phyloP scores from a whole-genome alignment of 2,113 vertebrate genomes.

The Marmota flaviventris region DNA sequence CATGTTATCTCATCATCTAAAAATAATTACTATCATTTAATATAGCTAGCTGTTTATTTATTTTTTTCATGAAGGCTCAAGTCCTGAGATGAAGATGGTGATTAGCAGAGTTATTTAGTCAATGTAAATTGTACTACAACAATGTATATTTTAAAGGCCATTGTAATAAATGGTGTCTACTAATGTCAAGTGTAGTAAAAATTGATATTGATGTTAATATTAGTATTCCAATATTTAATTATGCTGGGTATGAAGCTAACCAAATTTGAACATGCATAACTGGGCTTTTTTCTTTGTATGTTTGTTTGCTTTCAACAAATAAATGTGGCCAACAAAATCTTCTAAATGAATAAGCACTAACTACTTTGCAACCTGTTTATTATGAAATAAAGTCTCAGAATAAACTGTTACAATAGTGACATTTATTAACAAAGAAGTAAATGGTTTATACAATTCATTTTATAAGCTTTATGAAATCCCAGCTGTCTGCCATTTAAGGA shows the following conservation, averaged over 20 bases:
- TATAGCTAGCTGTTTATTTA: neutral
- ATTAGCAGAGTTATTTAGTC: slow-evolving; percentile 20
- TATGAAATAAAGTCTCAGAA: slow-evolving; percentile 40
- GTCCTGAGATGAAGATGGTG: slow-evolving; percentile 17
- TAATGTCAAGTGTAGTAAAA: slow-evolving; percentile 15
- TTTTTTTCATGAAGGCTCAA: neutral
- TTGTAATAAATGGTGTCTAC: neutral
- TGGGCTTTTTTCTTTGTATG: neutral
- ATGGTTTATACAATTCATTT: neutral
- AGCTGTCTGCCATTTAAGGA: slow-evolving; percentile 21
- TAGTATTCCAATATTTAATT: slow-evolving; percentile 8
- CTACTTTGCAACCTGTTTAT: slow-evolving; percentile 47
- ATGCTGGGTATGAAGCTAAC: neutral
- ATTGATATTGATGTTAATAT: neutral
- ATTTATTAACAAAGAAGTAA: slow-evolving; percentile 38
- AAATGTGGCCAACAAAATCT: slow-evolving; percentile 4
- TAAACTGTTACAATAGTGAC: neutral
- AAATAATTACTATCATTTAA: neutral
- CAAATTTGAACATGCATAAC: neutral
- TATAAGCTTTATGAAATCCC: slow-evolving; percentile 1
- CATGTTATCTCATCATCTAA: neutral
- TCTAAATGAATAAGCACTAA: neutral
- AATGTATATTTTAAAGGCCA: slow-evolving; percentile 8
- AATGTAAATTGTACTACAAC: slow-evolving; percentile 26
- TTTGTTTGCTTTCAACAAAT: slow-evolving; percentile 46